Evolutionary conservation across 2,888 invertebrate species (phyloP).

Genomic region (Torymus texanus): DNA sequence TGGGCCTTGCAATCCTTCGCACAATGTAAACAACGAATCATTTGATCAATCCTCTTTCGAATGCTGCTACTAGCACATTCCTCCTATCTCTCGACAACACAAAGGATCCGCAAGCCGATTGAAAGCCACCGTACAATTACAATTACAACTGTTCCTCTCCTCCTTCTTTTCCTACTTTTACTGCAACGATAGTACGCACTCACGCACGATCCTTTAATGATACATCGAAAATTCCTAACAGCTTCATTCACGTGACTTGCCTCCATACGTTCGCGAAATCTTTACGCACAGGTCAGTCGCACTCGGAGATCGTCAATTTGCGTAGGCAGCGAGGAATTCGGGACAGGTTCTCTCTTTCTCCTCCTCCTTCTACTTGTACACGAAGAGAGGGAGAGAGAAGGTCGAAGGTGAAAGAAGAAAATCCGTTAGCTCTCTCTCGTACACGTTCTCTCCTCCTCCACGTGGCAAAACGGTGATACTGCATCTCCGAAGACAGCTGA

Average conservation of each 20-base stretch:
- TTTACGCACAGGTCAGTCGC: too few relatives aligned
- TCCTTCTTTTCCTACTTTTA: too few relatives aligned
- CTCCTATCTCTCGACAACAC: background rate
- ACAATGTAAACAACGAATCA: too few relatives aligned
- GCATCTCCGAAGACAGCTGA: conserved; percentile 28
- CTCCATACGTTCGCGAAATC: too few relatives aligned
- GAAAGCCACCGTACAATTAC: conserved; percentile 3
- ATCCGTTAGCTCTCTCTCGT: conserved; percentile 38
- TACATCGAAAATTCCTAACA: too few relatives aligned
- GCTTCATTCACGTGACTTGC: too few relatives aligned
- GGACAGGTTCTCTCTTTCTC: conserved; percentile 20
- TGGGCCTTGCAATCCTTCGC: too few relatives aligned
- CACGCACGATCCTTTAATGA: background rate
- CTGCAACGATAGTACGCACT: too few relatives aligned
- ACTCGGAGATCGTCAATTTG: background rate
- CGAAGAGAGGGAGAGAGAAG: conserved; percentile 17
- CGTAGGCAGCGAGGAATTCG: conserved; percentile 23
- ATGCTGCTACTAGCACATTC: too few relatives aligned
- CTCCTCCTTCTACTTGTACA: background rate
- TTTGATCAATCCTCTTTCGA: too few relatives aligned
- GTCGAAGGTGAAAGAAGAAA: conserved; percentile 49
- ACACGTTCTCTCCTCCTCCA: too few relatives aligned
- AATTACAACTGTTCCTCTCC: background rate
- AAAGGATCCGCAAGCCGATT: conserved; percentile 7
- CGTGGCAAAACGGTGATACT: conserved; percentile 41